Conservation (phyloP, 2,888 invertebrate species). For the Epistrophella euchroma region DNA sequence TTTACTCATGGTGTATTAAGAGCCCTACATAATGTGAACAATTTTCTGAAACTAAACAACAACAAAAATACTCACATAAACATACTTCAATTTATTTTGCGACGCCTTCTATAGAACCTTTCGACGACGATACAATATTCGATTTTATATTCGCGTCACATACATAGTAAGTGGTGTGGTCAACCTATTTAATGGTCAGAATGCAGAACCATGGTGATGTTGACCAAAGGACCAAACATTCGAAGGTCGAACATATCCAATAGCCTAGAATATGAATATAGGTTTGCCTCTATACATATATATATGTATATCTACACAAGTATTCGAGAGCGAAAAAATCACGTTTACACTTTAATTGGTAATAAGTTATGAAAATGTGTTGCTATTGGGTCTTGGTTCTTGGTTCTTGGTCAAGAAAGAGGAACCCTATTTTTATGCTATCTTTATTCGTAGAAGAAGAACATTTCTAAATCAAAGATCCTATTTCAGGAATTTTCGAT, state of each 20-base stretch:
- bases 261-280: conserved; percentile 51
- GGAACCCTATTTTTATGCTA: background rate
- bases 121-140: conserved; percentile 19
- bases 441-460: conserved; percentile 18
- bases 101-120: conserved; percentile 2
- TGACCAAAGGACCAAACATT: conserved; percentile 4
- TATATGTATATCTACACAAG: background rate
- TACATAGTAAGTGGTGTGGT: conserved; percentile 62
- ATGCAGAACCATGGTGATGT: background rate
- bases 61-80: conserved; percentile 23
- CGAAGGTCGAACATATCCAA: conserved; percentile 54
- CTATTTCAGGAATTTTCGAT: conserved; percentile 62
- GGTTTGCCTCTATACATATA: background rate
- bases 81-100: conserved; percentile 61
- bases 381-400: background rate
- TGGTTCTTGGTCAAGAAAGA: background rate
- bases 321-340: background rate
- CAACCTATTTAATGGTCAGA: conserved; percentile 27
- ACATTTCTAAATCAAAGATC: conserved; percentile 32
- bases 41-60: conserved; percentile 1
- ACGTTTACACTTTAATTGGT: conserved; percentile 43
- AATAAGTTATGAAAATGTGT: conserved; percentile 62
- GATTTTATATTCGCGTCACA: conserved; percentile 42
- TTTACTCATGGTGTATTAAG: conserved; percentile 44
- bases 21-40: conserved; percentile 19